Evolutionary conservation across 1,140 invertebrate species (phyloP), one percentile per base, ranked within the genome.

Genomic region (Diuraphis noxia): DNA sequence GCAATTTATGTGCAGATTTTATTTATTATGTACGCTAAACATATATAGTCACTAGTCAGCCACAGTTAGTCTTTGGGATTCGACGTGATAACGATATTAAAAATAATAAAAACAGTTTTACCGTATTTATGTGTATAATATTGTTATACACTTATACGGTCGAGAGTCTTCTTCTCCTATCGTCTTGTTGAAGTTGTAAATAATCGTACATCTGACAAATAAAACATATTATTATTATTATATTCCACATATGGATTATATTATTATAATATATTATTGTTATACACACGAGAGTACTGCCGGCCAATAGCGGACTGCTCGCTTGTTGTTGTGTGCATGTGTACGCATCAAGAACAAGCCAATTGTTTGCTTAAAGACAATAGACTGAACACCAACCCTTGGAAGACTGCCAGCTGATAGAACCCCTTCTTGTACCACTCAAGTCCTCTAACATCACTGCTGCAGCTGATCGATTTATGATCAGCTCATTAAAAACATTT

Each of bases 311-410:
- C 41, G 79, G 36, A 43, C 40, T 40, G 81, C 10, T 46, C n/a
- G 41, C 2, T 17, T 86, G n/a, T 86, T 30, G 43, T 25, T 72
- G 46, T 87, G 38, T 36, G 49, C 34, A 17, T 40, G 52, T 13
- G 25, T 10, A 63, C 34, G 30, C 46, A 90, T 19, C 25, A 81
- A 91, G 77, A 49, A 46, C 43, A 52, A 52, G 72, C 89, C 77
- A 91, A 91, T 91, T 91, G 89, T 91, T 79, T 3, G 88, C 38
- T 21, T 36, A 46, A 81, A 91, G 46, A 91, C 72, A 91, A 91
- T 82, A 17, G 77, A 77, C n/a, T n/a, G 88, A 46, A 91, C 82
- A 52, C 19, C 77, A 91, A 91, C 89, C 72, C 77, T 91, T 91
- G 89, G 89, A 79, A 30, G 2, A 52, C 43, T 49, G 43, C 89